Base-by-base conservation (phyloP, 1,140 invertebrate genomes). In the Leptestheria dahalacensis region DNA sequence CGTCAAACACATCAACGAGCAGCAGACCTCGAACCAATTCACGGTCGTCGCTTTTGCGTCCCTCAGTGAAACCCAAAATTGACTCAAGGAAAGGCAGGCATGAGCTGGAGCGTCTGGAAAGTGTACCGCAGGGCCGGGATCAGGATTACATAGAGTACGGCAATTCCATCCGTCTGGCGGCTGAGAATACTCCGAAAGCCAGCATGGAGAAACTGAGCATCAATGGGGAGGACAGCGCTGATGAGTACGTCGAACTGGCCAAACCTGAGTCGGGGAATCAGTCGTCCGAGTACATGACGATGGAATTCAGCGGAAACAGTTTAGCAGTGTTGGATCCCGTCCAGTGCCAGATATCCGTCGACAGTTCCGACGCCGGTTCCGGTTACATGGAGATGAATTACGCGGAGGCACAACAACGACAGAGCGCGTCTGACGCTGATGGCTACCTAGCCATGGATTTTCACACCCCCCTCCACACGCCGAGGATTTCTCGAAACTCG, bases 141-240 rank as follows among this genome's bases (percentile, higher is more conserved):
- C 55, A 57, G 29, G 61, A 62, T 26, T 62, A 62, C 48, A 57
- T 62, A n/a, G 61, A 62, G 49, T 60, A 60, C 58, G 48, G 46
- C 15, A 47, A 54, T 54, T 46, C 25, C 60, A 49, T 18, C 24
- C 47, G 4, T 10, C 25, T 2, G 60, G 52, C 12, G 59, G 49
- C 20, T 54, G 48, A 20, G 53, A 52, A 33, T 51, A n/a, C 51
- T 11, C 50, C 52, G 60, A 20, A 57, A 48, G 59, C 28, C 50
- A 52, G 3, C 53, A 26, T 1, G 33, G 33, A n/a, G 48, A 25
- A 62, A 23, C 48, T 25, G 28, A 12, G n/a, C 61, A 4, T 47
- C 48, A 3, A 51, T 9, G 21, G 24, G 21, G 26, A 60, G 12
- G 58, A 50, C 47, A 51, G 48, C 49, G 47, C 48, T 12, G 48